Percentiles rank a stretch among this genome's conserved stretches.
Evolutionary conservation across 2,797 vertebrate species (phyloP).

Genomic region (Carduelis carduelis): DNA sequence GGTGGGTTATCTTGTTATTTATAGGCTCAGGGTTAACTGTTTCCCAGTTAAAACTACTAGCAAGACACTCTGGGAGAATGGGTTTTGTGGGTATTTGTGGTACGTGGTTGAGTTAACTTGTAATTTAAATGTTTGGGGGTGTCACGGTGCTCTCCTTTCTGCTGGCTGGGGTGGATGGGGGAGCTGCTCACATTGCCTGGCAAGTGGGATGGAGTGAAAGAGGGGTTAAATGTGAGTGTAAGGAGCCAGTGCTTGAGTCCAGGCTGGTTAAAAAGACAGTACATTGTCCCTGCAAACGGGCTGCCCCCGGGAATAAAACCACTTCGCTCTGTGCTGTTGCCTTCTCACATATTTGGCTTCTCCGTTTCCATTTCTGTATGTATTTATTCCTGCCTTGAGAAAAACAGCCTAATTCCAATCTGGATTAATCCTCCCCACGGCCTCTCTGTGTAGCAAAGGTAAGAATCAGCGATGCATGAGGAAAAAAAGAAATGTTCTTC

Average conservation of each 20-base stretch:
- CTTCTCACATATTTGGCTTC: constrained; percentile 34
- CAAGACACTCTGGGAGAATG: not conserved
- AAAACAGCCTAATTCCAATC: not conserved
- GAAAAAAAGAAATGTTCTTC: constrained; percentile 32
- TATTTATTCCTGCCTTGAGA: constrained; percentile 43
- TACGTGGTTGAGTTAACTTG: not conserved
- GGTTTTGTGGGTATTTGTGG: not conserved
- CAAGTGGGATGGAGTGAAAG: not conserved
- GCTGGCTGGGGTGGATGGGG: not conserved
- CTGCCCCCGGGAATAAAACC: not conserved
- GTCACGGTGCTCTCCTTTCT: not conserved
- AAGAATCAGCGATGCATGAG: constrained; percentile 28
- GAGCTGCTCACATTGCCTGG: not conserved
- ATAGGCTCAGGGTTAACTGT: not conserved
- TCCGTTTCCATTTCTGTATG: constrained; percentile 28
- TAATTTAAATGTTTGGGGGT: not conserved
- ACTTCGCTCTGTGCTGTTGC: not conserved
- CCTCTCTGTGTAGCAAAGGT: not conserved
- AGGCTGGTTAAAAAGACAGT: constrained; percentile 20
- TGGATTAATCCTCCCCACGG: not conserved
- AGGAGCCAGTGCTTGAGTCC: not conserved
- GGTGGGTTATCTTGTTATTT: constrained; percentile 29
- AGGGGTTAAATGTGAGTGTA: constrained; percentile 2
- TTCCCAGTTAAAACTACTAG: not conserved
- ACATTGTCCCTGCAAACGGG: not conserved